Evolutionary conservation across 1,140 invertebrate species (phyloP).

Genomic region (Chrysopa pallens): DNA sequence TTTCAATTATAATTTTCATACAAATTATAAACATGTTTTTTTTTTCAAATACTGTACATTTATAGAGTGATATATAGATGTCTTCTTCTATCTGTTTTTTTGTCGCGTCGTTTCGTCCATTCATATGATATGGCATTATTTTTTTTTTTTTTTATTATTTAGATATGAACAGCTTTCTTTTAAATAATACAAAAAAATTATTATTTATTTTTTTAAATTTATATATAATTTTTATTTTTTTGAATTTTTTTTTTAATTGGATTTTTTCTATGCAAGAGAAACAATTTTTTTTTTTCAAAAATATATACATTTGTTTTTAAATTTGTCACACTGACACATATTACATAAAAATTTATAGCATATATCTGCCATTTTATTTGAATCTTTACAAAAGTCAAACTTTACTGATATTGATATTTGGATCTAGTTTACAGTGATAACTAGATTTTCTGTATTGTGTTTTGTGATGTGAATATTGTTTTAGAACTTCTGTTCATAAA

Average conservation of each 20-base stretch:
- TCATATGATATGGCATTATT: constrained; percentile 39
- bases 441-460: neutral
- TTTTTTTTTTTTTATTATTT: too few relatives aligned
- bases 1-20: constrained; percentile 43
- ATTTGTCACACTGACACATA: constrained; percentile 15
- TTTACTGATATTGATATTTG: neutral
- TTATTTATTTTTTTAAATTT: constrained; percentile 1
- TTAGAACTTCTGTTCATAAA: neutral
- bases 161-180: constrained; percentile 29
- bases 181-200: constrained; percentile 14
- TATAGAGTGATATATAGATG: constrained; percentile 35
- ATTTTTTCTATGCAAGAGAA: constrained; percentile 13
- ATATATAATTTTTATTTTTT: constrained; percentile 7
- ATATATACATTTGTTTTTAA: constrained; percentile 14
- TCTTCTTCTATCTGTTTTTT: constrained; percentile 8
- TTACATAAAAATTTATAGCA: neutral
- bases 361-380: neutral
- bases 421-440: neutral
- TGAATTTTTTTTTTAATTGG: constrained; percentile 9
- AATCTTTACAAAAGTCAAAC: neutral
- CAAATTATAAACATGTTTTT: constrained; percentile 43
- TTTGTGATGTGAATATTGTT: neutral
- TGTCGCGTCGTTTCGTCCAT: constrained; percentile 10
- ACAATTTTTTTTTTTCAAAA: constrained; percentile 13
- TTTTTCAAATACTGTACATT: constrained; percentile 45